phyloP scores from a whole-genome alignment of 2,888 invertebrate genomes.

The Acanthoscelides obtectus region DNA sequence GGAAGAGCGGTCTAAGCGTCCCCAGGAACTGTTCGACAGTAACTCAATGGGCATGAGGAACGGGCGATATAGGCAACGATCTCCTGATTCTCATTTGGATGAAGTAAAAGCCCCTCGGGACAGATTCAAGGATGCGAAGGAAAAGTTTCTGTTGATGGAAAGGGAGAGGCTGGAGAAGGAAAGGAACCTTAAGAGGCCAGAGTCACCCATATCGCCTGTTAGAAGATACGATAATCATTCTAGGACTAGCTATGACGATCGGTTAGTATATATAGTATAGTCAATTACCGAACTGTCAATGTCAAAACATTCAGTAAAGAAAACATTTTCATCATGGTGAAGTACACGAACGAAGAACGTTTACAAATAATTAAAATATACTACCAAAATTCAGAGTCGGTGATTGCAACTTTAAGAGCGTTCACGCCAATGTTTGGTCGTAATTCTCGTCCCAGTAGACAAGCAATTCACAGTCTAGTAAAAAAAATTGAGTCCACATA shows the following conservation, averaged over 20 bases:
- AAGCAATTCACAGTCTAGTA: no score
- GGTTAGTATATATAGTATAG: constrained; percentile 10
- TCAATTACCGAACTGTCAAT: no score
- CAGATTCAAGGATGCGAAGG: constrained; percentile 80
- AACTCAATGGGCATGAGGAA: constrained; percentile 15
- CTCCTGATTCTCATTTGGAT: constrained; percentile 46
- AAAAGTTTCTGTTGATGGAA: constrained; percentile 78
- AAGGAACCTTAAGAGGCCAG: constrained; percentile 23
- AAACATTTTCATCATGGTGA: no score
- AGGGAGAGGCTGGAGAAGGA: constrained; percentile 61
- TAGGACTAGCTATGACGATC: constrained; percentile 25
- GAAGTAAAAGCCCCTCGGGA: constrained; percentile 64
- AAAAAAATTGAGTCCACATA: no score
- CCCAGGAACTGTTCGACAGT: constrained; percentile 16
- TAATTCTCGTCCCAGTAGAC: no score
- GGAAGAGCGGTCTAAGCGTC: constrained; percentile 15
- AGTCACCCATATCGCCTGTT: constrained; percentile 37
- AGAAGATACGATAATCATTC: constrained; percentile 9
- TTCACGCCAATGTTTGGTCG: no score
- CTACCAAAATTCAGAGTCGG: no score
- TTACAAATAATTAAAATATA: no score
- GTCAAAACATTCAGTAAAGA: no score
- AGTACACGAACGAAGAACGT: no score
- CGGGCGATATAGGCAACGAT: constrained; percentile 36
- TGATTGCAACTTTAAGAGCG: no score